Base-by-base conservation (phyloP, 2,888 invertebrate species). In the Germaria angustata region DNA sequence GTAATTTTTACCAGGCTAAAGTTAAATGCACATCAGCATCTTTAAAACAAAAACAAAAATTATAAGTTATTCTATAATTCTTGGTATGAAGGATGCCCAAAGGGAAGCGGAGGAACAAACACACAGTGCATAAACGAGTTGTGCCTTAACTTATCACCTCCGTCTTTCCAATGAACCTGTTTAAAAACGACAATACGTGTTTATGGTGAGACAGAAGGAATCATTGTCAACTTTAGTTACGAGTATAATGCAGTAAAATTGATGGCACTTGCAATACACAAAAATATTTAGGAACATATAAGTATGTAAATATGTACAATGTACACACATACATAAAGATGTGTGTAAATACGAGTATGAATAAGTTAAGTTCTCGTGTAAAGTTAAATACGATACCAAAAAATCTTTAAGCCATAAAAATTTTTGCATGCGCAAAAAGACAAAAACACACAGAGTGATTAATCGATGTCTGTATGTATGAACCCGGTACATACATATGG, bases 91-190 rank as follows among this genome's bases (percentile, higher is more conserved):
- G n/a, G n/a, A n/a, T n/a, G n/a, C n/a, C n/a, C n/a, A n/a, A n/a
- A n/a, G n/a, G n/a, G n/a, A 15, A 41, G 20, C 17, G 15, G n/a
- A 41, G 36, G 13, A 53, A 17, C 17, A 13, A 53, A 28, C n/a
- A 53, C 11, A 8, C 3, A 9, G 22, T 36, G 20, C 17, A 53
- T 65, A 71, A 63, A 55, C 71, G 39, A 71, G 78, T 49, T 65
- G 9, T 65, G 65, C 78, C 59, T 51, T n/a, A n/a, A n/a, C n/a
- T n/a, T n/a, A n/a, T n/a, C n/a, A n/a, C n/a, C n/a, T n/a, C 44
- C 36, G 59, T 57, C 65, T 68, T 28, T 24, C 24, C 44, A 44
- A 46, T 68, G 59, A 73, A 72, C 79, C 72, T 80, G 73, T 73
- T 59, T 53, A 9, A 68, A 61, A 61, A 63, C 51, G 59, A 53